phyloP scores from a whole-genome alignment of 2,888 invertebrate species.

The Parelbella ahira region DNA sequence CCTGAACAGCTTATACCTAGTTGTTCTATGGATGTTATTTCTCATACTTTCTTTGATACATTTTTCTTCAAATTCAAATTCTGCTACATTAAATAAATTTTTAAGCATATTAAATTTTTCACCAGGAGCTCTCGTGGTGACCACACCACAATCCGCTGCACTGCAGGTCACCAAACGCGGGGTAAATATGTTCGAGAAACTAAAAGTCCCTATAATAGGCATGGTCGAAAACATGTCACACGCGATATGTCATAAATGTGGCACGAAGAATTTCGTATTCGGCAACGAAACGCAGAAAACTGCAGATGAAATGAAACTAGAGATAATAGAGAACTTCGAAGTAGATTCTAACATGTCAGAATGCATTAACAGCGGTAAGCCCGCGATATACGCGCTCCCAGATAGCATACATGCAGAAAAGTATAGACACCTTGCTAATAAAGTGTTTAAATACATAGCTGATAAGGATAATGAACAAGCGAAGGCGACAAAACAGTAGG shows the following conservation, averaged over 20 bases:
- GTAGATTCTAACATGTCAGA: constrained; percentile 85
- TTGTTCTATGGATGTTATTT: no score
- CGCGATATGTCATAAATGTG: constrained; percentile 88
- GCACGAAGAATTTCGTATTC: constrained; percentile 86
- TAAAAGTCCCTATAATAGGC: constrained; percentile 92
- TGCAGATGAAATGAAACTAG: constrained; percentile 83
- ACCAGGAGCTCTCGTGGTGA: constrained; percentile 91
- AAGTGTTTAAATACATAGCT: constrained; percentile 67
- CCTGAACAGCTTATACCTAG: no score
- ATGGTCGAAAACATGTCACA: constrained; percentile 95
- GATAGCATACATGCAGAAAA: constrained; percentile 75
- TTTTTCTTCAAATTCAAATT: no score
- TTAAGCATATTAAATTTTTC: no score
- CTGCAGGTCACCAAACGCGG: constrained; percentile 92
- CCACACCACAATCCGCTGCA: constrained; percentile 95
- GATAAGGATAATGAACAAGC: constrained; percentile 52
- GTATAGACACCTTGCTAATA: constrained; percentile 66
- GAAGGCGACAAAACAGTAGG: constrained; percentile 48
- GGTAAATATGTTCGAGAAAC: constrained; percentile 91
- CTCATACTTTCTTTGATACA: no score
- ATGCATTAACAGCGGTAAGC: constrained; percentile 86
- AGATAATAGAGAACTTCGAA: constrained; percentile 86
- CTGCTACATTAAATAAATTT: no score
- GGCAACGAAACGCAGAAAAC: constrained; percentile 83
- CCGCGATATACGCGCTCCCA: constrained; percentile 85